Base-by-base conservation (phyloP, 1,140 invertebrate genomes). In the Heliconius melpomene region DNA sequence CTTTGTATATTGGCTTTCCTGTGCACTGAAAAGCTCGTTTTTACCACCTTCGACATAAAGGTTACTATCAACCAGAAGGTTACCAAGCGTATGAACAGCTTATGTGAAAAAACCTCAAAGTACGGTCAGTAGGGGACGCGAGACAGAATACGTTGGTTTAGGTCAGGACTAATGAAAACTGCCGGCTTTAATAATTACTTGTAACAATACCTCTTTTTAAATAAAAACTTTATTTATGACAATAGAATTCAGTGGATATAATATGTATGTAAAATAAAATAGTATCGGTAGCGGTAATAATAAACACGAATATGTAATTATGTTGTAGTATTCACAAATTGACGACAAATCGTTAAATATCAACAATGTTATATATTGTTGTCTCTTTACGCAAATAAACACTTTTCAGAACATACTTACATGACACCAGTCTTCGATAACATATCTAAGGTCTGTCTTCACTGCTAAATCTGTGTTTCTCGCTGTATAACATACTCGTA, bases 81-180 rank as follows among this genome's bases (percentile, higher is more conserved):
- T 71, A 29, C 26, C 60, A 26, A 18, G 38, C 36, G 54, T 38
- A 77, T 40, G 40, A 23, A 71, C 29, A 38, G n/a, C 70, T 76
- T 72, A 38, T 72, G 38, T 83, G 78, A 83, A 84, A 83, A 66
- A 84, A 83, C 78, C 79, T 80, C 80, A 82, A 66, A 80, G 81
- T 74, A 84, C 88, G 87, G 88, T 90, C 88, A 89, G 79, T 87
- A 79, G 88, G 86, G 73, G 86, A 90, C 79, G 77, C 79, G 82
- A 84, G 60, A 80, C 77, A 66, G 77, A 71, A 74, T 75, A 82
- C 75, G 77, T 84, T 89, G 84, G 77, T 83, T 77, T 90, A 91
- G 90, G 89, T 92, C 89, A 87, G 88, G 82, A 85, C 81, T 80
- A 79, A 46, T 76, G 79, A 66, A 82, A 75, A 77, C 66, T 75